These are phyloP conservation scores for Unio delphinus DNA, from an alignment of 2,888 invertebrate species.

Conservation along the genomic window DNA sequence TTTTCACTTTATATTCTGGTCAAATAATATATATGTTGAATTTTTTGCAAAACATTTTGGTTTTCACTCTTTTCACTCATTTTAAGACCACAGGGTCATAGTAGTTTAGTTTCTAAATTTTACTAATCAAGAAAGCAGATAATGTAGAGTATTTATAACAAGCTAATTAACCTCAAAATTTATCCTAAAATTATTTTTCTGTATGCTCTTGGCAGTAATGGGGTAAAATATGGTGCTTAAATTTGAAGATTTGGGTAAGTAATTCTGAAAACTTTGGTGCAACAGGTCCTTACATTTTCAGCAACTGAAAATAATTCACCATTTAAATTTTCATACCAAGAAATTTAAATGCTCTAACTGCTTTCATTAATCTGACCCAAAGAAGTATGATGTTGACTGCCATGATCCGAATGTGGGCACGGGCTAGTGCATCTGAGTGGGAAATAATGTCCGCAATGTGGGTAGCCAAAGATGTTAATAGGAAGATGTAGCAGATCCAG, in stretches of 20 bases:
- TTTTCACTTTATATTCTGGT: no score
- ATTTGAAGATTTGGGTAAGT: no score
- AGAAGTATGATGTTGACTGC: slow-evolving; percentile 65
- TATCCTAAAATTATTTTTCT: not conserved
- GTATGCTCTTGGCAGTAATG: no score
- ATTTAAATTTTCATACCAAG: slow-evolving; percentile 45
- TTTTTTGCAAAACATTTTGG: no score
- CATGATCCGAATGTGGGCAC: slow-evolving; percentile 66
- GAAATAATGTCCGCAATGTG: slow-evolving; percentile 61
- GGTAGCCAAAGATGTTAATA: slow-evolving; percentile 56
- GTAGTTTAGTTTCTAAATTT: no score
- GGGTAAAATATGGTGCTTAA: no score
- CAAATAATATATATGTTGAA: no score
- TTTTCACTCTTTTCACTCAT: no score
- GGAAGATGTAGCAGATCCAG: slow-evolving; percentile 65
- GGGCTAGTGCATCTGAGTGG: slow-evolving; percentile 55
- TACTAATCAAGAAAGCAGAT: no score
- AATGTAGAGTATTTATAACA: not conserved
- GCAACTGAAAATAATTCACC: not conserved
- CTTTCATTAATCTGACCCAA: slow-evolving; percentile 69
- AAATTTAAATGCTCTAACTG: slow-evolving; percentile 61
- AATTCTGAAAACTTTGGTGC: no score
- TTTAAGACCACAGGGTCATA: no score
- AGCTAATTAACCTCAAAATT: not conserved
- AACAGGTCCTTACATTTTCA: not conserved